phyloP scores from a whole-genome alignment of 53 echinoderm and acorn worm genomes.

The Temnopleurus reevesii region DNA sequence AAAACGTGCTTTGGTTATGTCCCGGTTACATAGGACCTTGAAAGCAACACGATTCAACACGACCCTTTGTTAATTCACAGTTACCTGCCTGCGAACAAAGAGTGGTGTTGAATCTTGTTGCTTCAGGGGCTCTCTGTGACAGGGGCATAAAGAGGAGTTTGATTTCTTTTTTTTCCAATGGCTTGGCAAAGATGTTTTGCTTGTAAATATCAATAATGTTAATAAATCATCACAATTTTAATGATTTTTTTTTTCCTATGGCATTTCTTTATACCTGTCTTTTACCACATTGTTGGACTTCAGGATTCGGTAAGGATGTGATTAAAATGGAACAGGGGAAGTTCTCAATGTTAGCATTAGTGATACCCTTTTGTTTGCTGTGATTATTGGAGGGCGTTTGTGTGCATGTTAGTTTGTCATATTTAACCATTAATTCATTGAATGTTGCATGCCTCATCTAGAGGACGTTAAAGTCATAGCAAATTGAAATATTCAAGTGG shows the following conservation, averaged over 20 bases:
- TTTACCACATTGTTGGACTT: slow-evolving; percentile 20
- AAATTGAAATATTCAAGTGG: too few relatives aligned
- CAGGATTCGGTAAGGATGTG: slow-evolving; percentile 42
- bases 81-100: too few relatives aligned
- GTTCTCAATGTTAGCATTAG: slow-evolving; percentile 11
- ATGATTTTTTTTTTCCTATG: not conserved
- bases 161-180: not conserved
- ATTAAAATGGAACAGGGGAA: slow-evolving; percentile 24
- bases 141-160: not conserved
- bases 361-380: not conserved
- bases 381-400: not conserved
- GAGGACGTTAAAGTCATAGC: too few relatives aligned
- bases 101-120: too few relatives aligned
- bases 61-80: too few relatives aligned
- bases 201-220: not conserved
- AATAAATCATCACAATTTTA: not conserved
- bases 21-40: too few relatives aligned
- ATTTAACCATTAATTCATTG: not conserved
- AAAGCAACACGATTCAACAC: too few relatives aligned
- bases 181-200: not conserved
- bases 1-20: too few relatives aligned
- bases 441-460: too few relatives aligned
- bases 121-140: too few relatives aligned
- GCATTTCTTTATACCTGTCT: slow-evolving; percentile 2
- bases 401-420: not conserved